Base-by-base conservation (phyloP, 2,888 invertebrate genomes). In the Luperina testacea region DNA sequence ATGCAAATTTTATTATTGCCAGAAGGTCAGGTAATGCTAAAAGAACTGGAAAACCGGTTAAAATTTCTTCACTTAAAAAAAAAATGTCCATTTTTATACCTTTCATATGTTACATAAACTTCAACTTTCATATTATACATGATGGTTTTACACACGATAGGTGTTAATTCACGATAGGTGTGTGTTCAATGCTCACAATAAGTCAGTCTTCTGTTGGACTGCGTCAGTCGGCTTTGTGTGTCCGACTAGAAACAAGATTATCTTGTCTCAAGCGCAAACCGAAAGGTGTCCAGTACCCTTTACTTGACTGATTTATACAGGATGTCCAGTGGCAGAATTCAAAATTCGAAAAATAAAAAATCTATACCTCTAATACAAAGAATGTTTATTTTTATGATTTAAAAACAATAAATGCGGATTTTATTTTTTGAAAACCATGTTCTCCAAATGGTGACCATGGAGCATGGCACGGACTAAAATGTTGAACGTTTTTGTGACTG, bases 191-290 rank as follows among this genome's bases (percentile, higher is more conserved):
- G 24, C 59, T 71, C 32, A 61, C 51, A 74, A 61, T 75, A 81
- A 74, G 20, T 80, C 71, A 17, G 79, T 74, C 53, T 69, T 59
- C 17, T 53, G 59, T 45, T 59, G 20, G 59, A 27, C 57, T n/a
- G 74, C n/a, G 67, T 59, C 38, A 75, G 61, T 42, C 27, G n/a
- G 75, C 80, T 87, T 80, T 78, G 76, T 80, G 73, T 72, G 38
- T 57, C 72, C 53, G 73, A 63, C 84, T 82, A 45, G 70, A 75
- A 65, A 83, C 67, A 74, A 76, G 80, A 87, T 84, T 83, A 84
- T 83, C 83, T 74, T 72, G 76, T 83, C 83, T 74, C 48, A 48
- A 74, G 76, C 64, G 64, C 48, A 69, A 72, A 68, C 71, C 59
- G 71, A 83, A 78, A 78, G 71, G 75, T 72, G 61, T 27, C 51